Percentiles rank a stretch among this genome's conserved stretches.
phyloP scores from a whole-genome alignment of 35 echinoderm and acorn worm species.

The Hemicentrotus pulcherrimus region DNA sequence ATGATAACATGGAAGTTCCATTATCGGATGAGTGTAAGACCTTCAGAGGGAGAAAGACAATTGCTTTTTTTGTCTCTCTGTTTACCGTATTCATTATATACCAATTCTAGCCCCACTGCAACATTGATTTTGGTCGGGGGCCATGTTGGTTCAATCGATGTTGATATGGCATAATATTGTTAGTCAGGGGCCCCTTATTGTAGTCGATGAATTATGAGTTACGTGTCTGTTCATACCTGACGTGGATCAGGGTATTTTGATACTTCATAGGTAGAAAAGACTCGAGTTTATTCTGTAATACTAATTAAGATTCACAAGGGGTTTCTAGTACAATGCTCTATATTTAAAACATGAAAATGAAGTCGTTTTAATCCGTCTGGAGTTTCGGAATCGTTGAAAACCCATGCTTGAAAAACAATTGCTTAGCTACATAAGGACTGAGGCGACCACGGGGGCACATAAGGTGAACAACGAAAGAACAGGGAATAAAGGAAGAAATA shows the following conservation, averaged over 20 bases:
- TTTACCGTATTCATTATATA: not conserved
- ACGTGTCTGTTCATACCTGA: not conserved
- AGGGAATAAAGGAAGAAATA: too few species aligned
- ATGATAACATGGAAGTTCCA: not conserved
- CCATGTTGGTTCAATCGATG: not conserved
- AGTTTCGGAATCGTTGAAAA: not conserved
- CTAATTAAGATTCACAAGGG: not conserved
- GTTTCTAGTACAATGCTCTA: not conserved
- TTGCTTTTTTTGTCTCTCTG: not conserved
- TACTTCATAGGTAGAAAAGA: not conserved
- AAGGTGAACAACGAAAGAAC: too few species aligned
- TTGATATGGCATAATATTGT: not conserved
- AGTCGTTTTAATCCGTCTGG: not conserved
- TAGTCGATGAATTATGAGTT: not conserved
- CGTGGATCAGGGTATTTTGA: not conserved
- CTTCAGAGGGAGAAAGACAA: not conserved
- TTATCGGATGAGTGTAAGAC: not conserved
- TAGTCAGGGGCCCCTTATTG: not conserved
- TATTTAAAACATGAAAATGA: not conserved
- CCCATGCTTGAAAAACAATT: too few species aligned
- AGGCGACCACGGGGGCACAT: too few species aligned
- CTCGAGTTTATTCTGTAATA: not conserved
- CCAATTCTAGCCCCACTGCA: not conserved
- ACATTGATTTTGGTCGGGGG: slow-evolving; percentile 1
- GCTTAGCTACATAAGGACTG: too few species aligned